Base-by-base conservation (phyloP, 2,113 vertebrate genomes). In the Carassius carassius region DNA sequence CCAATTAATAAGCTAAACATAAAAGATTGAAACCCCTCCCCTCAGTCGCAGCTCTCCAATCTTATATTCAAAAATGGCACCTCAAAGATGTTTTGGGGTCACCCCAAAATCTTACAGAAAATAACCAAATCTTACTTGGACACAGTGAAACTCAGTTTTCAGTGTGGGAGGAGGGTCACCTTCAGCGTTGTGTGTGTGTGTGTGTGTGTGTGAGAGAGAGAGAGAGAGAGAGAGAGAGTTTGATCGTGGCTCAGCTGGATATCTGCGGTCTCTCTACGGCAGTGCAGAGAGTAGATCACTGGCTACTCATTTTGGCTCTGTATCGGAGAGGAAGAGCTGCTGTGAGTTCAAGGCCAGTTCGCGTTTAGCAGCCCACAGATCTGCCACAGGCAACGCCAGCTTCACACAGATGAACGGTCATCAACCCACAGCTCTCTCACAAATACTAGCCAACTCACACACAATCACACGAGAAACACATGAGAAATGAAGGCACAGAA, bases 261-360 rank as follows among this genome's bases (percentile, higher is more conserved):
- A 35, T 54, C 11, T 54, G 75, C 29, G 25, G 75, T 58, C 51
- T 12, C 51, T 25, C 49, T 77, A 16, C 21, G 29, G 75, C 16
- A 35, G 49, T 58, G 75, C 3, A 29, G 29, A 56, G 25, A 58
- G 29, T 9, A 77, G 51, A 77, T 77, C 75, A 62, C 54, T 23
- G 76, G 19, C 12, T 35, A 41, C 76, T 78, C 54, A 5, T 78
- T 78, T 78, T 78, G 54, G 76, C 54, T 78, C 35, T 1, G 2
- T 12, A 56, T 32, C 49, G 35, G 41, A 23, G 41, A 73, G 41
- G 12, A 75, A 37, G 51, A 78, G 75, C 75, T 60, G 11, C 51
- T n/a, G 76, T 47, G 70, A 78, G 54, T 78, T 78, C 54, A 78
- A 78, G 56, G 76, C 56, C 56, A 78, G 32, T 41, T 60, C 56